These are phyloP conservation scores for Coleophora deauratella DNA, from an alignment of 2,888 invertebrate species.

Conservation along the genomic window DNA sequence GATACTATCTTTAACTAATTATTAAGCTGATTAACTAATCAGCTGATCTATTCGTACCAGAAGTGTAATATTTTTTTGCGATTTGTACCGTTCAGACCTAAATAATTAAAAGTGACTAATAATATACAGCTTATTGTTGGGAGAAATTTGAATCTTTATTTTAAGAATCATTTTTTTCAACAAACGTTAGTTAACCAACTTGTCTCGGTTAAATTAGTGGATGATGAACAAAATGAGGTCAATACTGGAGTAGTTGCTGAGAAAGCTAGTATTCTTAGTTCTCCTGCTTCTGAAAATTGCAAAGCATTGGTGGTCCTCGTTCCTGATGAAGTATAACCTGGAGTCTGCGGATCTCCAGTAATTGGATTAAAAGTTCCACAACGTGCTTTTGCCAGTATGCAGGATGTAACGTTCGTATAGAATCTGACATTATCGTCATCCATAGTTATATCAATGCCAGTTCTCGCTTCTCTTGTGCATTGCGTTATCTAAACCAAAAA, in stretches of 20 bases:
- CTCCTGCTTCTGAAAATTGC: slow-evolving; percentile 70
- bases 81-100: too few species aligned
- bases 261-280: slow-evolving; percentile 71
- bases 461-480: slow-evolving; percentile 68
- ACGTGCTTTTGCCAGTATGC: slow-evolving; percentile 76
- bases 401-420: slow-evolving; percentile 78
- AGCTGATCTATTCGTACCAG: too few species aligned
- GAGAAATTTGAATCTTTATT: too few species aligned
- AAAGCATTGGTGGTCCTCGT: slow-evolving; percentile 67
- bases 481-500: slow-evolving; percentile 58
- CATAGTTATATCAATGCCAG: slow-evolving; percentile 58
- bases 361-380: slow-evolving; percentile 78
- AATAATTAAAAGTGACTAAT: too few species aligned
- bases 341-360: slow-evolving; percentile 76
- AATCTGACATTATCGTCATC: slow-evolving; percentile 70
- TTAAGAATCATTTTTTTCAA: too few species aligned
- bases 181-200: slow-evolving; percentile 63
- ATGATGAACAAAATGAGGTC: slow-evolving; percentile 68
- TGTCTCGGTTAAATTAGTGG: slow-evolving; percentile 67
- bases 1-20: too few species aligned
- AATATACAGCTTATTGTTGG: too few species aligned
- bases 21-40: too few species aligned
- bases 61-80: too few species aligned
- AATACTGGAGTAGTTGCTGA: slow-evolving; percentile 62
- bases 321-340: slow-evolving; percentile 51